Percentiles rank a stretch among this genome's conserved stretches.
Evolutionary conservation across 1,140 invertebrate genomes (phyloP).

Genomic region (Drosophila subobscura): DNA sequence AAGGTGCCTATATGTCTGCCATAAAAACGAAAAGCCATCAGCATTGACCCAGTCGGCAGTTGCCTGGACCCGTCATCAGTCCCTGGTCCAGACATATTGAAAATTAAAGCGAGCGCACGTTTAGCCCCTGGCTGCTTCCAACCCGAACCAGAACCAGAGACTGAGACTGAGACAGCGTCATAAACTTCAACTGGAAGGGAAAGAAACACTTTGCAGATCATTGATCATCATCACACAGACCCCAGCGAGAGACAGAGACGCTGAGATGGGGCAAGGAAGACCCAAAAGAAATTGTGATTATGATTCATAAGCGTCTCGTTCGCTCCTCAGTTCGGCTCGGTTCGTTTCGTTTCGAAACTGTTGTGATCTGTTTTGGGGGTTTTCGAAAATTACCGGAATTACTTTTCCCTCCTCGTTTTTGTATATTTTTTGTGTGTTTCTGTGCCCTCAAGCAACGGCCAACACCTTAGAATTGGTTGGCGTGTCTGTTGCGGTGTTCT

Average conservation of each 20-base stretch:
- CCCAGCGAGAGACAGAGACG: conserved; percentile 4
- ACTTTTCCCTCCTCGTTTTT: conserved; percentile 50
- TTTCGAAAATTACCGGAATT: conserved; percentile 76
- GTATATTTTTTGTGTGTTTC: conserved; percentile 41
- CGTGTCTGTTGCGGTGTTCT: conserved; percentile 67
- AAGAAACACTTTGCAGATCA: conserved; percentile 79
- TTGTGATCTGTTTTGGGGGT: conserved; percentile 34
- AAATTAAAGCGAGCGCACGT: conserved; percentile 80
- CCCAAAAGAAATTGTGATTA: conserved; percentile 72
- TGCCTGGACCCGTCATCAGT: conserved; percentile 47
- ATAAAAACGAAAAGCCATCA: conserved; percentile 81
- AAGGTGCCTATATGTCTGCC: conserved; percentile 81
- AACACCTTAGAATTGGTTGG: conserved; percentile 71
- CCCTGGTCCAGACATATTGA: conserved; percentile 72
- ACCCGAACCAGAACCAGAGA: neutral
- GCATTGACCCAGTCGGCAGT: conserved; percentile 72
- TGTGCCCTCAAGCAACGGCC: conserved; percentile 64
- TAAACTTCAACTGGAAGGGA: conserved; percentile 52
- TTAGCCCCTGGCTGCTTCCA: conserved; percentile 55
- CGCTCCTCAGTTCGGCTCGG: neutral
- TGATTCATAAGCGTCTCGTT: conserved; percentile 69
- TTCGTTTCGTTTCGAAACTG: conserved; percentile 12
- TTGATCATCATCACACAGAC: conserved; percentile 74
- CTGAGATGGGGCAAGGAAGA: conserved; percentile 16
- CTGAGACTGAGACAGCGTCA: conserved; percentile 45